Percentiles rank a stretch among this genome's conserved stretches.
These are phyloP conservation scores for Panagrolaimus sp. DNA, from an alignment of 1,140 invertebrate genomes.

Conservation along the genomic window DNA sequence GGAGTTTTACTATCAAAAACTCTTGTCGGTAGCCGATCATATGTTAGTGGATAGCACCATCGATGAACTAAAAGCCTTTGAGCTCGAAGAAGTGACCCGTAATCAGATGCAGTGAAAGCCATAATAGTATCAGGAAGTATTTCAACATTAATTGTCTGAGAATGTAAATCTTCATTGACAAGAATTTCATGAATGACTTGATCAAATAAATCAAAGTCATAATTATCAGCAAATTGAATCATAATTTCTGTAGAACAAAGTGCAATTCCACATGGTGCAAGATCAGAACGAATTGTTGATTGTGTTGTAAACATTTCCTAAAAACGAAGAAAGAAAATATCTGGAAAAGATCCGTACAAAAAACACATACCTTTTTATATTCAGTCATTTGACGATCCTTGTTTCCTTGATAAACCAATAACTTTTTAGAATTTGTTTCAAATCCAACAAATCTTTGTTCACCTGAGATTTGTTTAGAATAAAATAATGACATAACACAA, in stretches of 20 bases:
- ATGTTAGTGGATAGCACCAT: constrained; percentile 5
- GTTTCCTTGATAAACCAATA: background rate
- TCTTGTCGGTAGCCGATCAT: background rate
- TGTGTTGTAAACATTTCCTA: background rate
- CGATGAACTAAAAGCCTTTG: constrained; percentile 4
- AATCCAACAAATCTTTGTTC: background rate
- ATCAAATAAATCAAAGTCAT: background rate
- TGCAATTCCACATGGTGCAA: background rate
- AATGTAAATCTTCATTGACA: background rate
- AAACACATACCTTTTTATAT: background rate
- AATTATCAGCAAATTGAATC: background rate
- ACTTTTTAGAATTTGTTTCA: constrained; percentile 1
- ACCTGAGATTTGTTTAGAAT: constrained; percentile 7
- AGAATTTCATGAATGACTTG: background rate
- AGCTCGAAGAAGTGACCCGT: background rate
- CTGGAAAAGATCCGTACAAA: background rate
- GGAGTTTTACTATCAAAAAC: background rate
- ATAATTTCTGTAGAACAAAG: background rate
- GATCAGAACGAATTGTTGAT: background rate
- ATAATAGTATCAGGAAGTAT: background rate
- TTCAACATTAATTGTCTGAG: background rate
- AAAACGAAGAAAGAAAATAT: background rate
- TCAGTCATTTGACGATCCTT: background rate
- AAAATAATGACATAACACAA: constrained; percentile 9
- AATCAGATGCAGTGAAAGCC: background rate